Evolutionary conservation across 2,113 vertebrate species (phyloP).

Genomic region (Oryzias curvinotus): DNA sequence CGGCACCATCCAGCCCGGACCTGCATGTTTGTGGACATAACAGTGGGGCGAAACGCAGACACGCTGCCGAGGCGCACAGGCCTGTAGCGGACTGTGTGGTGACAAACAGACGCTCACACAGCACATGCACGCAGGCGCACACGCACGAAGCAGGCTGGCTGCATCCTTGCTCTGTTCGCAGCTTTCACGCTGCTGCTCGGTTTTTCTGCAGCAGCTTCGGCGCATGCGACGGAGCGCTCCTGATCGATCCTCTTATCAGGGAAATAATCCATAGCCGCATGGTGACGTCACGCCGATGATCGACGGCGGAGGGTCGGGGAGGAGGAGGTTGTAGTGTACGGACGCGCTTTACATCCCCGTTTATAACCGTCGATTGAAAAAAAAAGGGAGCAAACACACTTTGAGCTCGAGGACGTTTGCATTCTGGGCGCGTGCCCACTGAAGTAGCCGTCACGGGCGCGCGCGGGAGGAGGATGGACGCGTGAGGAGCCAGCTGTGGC

Average conservation of each 20-base stretch:
- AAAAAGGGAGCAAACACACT: neutral
- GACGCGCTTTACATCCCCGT: constrained; percentile 11
- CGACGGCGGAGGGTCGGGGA: constrained; percentile 43
- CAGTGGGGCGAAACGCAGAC: too few species aligned
- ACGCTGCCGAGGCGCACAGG: too few species aligned
- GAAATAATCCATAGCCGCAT: constrained; percentile 60
- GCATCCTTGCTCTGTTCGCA: constrained; percentile 27
- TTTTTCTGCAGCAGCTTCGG: neutral
- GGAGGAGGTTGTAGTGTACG: constrained; percentile 37
- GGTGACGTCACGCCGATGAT: constrained; percentile 72
- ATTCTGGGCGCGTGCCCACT: constrained; percentile 37
- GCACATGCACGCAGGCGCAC: neutral
- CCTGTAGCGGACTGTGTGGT: neutral
- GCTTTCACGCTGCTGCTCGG: constrained; percentile 8
- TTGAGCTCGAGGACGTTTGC: constrained; percentile 39
- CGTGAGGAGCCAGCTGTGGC: constrained; percentile 72
- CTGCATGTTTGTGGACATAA: too few species aligned
- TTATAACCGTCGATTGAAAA: neutral
- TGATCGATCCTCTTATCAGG: constrained; percentile 50
- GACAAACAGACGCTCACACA: neutral
- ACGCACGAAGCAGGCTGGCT: constrained; percentile 33
- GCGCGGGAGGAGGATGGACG: constrained; percentile 54
- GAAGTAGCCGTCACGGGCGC: constrained; percentile 48
- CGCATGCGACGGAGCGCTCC: constrained; percentile 6
- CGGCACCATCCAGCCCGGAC: too few species aligned